A percentile compares a stretch with the other conserved stretches of the same genome.
phyloP scores from a whole-genome alignment of 2,797 vertebrate species.

The Loris lydekkerianus region DNA sequence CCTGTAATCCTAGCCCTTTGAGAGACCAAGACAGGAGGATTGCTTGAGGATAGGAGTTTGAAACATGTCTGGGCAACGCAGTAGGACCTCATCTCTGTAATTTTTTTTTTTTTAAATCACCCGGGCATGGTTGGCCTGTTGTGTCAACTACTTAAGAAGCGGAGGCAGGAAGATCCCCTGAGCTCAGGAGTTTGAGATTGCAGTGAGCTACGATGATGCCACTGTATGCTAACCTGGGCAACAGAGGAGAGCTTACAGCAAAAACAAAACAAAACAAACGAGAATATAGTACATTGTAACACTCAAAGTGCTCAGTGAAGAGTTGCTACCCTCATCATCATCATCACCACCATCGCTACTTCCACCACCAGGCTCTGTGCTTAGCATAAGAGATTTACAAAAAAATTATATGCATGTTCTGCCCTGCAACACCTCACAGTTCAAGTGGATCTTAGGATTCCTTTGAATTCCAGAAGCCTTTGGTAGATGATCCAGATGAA shows the following conservation, averaged over 20 bases:
- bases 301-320: not conserved
- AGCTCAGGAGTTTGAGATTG: not conserved
- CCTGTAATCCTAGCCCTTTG: not conserved
- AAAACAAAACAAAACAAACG: not conserved
- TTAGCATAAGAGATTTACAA: not conserved
- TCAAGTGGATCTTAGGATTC: not conserved
- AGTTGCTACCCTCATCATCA: not conserved
- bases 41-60: not conserved
- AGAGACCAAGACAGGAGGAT: not conserved
- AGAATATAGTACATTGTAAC: not conserved
- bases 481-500: not conserved
- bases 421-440: not conserved
- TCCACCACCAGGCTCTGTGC: accelerated
- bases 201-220: not conserved
- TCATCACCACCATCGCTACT: accelerated
- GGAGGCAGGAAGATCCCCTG: not conserved
- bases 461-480: not conserved
- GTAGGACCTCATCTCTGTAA: not conserved
- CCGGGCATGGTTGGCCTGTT: not conserved
- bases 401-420: not conserved
- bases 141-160: not conserved
- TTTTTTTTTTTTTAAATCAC: not conserved
- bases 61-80: not conserved
- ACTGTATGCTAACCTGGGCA: not conserved
- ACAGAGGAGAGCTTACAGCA: not conserved